phyloP scores from a whole-genome alignment of 2,113 vertebrate genomes.

The crab-eating macaque (Macaca fascicularis) region T2T-MFA8v1.1 NC_088381.1:90586001-90586500 shows the following conservation, averaged over 20 bases:
- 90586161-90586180: constrained; percentile 22
- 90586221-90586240: background rate
- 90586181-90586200: background rate
- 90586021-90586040: constrained; percentile 69
- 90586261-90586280: background rate
- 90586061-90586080: constrained; percentile 71
- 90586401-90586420: constrained; percentile 84
- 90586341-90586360: constrained; percentile 91
- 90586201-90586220: background rate
- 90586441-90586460: background rate
- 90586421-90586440: background rate
- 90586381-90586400: constrained; percentile 91
- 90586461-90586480: background rate
- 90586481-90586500: background rate
- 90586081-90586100: constrained; percentile 67
- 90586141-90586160: constrained; percentile 68
- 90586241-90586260: background rate
- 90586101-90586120: constrained; percentile 59
- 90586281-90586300: constrained; percentile 91
- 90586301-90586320: constrained; percentile 89
- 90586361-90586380: constrained; percentile 90
- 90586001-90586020: constrained; percentile 72
- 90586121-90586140: constrained; percentile 64
- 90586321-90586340: constrained; percentile 91
- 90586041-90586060: constrained; percentile 1